These are phyloP conservation scores for Lepus townsendii DNA, from an alignment of 2,797 vertebrate genomes.

Conservation along the genomic window DNA sequence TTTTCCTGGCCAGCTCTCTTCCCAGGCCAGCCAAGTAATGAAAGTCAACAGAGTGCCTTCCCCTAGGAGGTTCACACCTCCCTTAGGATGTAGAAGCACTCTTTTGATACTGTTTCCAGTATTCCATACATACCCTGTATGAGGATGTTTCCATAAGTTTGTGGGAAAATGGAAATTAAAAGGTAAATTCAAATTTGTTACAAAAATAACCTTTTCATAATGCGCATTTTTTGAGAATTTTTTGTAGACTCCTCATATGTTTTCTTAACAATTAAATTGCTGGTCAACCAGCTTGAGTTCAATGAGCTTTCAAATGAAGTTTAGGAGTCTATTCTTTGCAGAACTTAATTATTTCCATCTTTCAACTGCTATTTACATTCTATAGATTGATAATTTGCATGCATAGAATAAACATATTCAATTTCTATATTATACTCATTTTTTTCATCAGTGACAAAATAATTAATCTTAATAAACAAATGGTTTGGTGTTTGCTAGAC, in stretches of 20 bases:
- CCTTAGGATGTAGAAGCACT: background rate
- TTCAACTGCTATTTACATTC: background rate
- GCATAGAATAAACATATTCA: background rate
- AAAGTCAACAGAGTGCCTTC: too few relatives aligned
- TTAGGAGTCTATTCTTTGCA: conserved; percentile 1
- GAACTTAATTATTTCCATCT: conserved; percentile 5
- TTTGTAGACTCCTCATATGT: background rate
- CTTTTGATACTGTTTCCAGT: background rate
- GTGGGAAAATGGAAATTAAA: too few relatives aligned
- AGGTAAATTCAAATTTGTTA: too few relatives aligned
- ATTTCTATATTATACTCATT: conserved; percentile 3
- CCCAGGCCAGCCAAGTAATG: too few relatives aligned
- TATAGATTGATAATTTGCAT: background rate
- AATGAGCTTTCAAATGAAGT: background rate
- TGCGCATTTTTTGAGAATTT: too few relatives aligned
- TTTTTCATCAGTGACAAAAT: conserved; percentile 7
- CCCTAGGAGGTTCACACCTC: too few relatives aligned
- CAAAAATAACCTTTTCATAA: too few relatives aligned
- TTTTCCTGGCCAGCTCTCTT: too few relatives aligned
- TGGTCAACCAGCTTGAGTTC: background rate
- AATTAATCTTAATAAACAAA: conserved; percentile 50
- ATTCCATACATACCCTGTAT: background rate
- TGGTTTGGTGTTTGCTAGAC: background rate
- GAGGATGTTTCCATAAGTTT: too few relatives aligned
- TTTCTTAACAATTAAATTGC: conserved; percentile 28